These are phyloP conservation scores for Carettochelys insculpta DNA, from an alignment of 2,113 vertebrate species.

Conservation along the genomic window DNA sequence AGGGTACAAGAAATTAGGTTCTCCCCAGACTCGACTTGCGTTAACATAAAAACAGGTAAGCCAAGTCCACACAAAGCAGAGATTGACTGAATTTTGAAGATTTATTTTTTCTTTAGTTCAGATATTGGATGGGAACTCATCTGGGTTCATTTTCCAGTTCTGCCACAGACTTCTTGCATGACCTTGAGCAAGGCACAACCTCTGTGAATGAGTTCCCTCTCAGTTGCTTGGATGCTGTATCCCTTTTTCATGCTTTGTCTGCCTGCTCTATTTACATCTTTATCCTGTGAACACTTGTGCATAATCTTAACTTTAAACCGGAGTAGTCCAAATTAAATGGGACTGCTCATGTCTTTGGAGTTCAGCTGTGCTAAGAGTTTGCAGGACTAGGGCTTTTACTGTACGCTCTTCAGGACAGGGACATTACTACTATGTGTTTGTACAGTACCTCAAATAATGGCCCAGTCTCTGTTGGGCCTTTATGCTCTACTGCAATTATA, in stretches of 20 bases:
- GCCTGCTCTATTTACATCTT: not conserved
- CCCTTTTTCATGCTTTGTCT: not conserved
- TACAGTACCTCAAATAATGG: not conserved
- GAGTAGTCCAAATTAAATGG: not conserved
- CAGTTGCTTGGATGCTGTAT: not conserved
- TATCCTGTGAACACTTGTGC: not conserved
- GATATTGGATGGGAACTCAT: not conserved
- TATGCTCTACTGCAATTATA: slow-evolving; percentile 3
- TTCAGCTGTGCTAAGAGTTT: not conserved
- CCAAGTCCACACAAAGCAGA: too few relatives aligned
- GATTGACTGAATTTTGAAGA: too few relatives aligned
- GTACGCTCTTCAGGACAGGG: not conserved
- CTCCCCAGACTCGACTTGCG: too few relatives aligned
- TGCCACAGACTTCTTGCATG: not conserved
- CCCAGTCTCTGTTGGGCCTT: not conserved
- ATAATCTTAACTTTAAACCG: not conserved
- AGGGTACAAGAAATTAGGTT: too few relatives aligned
- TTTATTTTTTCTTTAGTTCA: not conserved
- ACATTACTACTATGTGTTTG: not conserved
- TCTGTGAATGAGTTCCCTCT: not conserved
- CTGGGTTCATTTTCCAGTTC: not conserved
- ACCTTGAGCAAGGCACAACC: not conserved
- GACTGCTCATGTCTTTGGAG: not conserved
- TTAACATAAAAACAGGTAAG: too few relatives aligned
- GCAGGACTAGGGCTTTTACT: not conserved